phyloP scores from a whole-genome alignment of 2,888 invertebrate species.

The Isotomurus palustris region DNA sequence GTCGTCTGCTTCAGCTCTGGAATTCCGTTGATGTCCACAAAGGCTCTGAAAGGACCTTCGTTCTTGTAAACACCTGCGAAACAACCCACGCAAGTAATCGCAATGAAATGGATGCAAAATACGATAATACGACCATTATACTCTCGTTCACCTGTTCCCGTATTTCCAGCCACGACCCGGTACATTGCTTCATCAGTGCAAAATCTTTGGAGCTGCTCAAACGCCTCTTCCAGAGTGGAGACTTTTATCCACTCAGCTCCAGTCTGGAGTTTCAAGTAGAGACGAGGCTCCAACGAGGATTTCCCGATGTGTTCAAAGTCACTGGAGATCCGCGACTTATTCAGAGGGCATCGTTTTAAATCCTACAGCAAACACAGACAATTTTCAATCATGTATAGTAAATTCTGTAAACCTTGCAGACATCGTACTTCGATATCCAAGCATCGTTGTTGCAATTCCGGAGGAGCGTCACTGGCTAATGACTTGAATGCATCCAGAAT shows the following conservation, averaged over 20 bases:
- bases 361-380: conserved; percentile 17
- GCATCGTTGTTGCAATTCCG: conserved; percentile 54
- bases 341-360: too few species aligned
- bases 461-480: conserved; percentile 59
- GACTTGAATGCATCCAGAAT: conserved; percentile 74
- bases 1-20: conserved; percentile 10
- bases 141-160: conserved; percentile 60
- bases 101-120: neutral
- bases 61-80: conserved; percentile 23
- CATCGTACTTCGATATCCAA: conserved; percentile 51
- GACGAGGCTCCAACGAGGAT: neutral
- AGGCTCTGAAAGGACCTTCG: conserved; percentile 24
- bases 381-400: neutral
- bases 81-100: neutral
- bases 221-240: conserved; percentile 56
- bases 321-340: neutral
- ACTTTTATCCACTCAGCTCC: conserved; percentile 37
- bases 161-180: conserved; percentile 67
- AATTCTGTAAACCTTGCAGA: neutral
- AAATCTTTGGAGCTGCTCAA: conserved; percentile 55
- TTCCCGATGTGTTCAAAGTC: neutral
- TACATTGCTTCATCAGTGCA: conserved; percentile 49
- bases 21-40: conserved; percentile 19
- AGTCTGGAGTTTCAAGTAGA: conserved; percentile 14
- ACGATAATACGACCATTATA: neutral